Evolutionary conservation across 2,888 invertebrate species (phyloP), one percentile per base, ranked within the genome.

Genomic region (Cloeon dipterum): DNA sequence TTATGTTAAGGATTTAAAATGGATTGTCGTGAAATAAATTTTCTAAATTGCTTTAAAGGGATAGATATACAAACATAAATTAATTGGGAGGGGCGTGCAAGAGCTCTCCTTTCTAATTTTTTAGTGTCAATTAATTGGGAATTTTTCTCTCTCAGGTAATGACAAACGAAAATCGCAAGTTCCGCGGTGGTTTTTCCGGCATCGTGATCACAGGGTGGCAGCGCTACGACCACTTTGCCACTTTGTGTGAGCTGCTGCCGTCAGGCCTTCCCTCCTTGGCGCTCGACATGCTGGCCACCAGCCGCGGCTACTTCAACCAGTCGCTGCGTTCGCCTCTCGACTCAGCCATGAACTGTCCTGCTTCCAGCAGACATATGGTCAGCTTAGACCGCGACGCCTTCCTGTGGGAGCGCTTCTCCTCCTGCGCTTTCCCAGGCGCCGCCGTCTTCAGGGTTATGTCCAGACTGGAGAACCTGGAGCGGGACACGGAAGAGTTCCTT

Each of bases 151-250:
- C n/a, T n/a, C n/a, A 29, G 29, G 29, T 70, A 3, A 78, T 72
- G 59, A 58, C 61, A 2, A 62, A 63, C 42, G 69, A 71, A 50
- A 57, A 59, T 2, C 55, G 58, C 1, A 57, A 62, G 44, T 69
- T 66, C 46, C 57, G 57, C 37, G 51, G 53, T 5, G 63, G 62
- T 18, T 59, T 69, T 40, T 50, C 57, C 19, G 70, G 70, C 3
- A 58, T 69, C 35, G 63, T 56, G 3, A 41, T 69, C 13, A 68
- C 68, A 5, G 70, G 70, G 4, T 68, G 68, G 68, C 66, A 66
- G 44, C 57, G 68, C 13, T 75, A 74, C 47, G 74, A 75, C 49
- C 74, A 75, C 50, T 74, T 74, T 52, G 67, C 74, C 2, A 65
- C 68, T 5, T 55, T 75, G 4, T 74, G 74, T 46, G 75, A 75